A percentile compares a stretch with the other conserved stretches of the same genome.
Evolutionary conservation across 35 echinoderm and acorn worm genomes (phyloP).

Genomic region (Apostichopus parvimensis): DNA sequence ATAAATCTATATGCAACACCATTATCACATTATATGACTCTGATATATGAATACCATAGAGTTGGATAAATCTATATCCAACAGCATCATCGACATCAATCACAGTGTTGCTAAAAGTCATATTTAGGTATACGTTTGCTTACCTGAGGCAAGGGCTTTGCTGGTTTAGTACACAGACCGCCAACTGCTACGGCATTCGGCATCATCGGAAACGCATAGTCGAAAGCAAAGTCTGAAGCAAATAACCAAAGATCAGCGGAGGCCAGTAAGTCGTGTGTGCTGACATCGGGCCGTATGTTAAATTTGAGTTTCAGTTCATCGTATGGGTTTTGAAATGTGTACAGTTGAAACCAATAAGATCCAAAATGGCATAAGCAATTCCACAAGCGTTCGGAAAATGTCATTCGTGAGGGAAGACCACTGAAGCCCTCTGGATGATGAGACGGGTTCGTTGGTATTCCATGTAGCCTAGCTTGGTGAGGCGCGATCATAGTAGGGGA

Average conservation of each 20-base stretch:
- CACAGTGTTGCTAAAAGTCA: too few species aligned
- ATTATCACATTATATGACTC: too few species aligned
- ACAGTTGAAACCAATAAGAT: constrained; percentile 6
- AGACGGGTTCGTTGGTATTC: neutral
- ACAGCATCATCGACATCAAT: too few species aligned
- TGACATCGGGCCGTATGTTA: neutral
- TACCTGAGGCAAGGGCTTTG: constrained; percentile 37
- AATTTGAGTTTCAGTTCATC: neutral
- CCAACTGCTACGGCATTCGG: constrained; percentile 69
- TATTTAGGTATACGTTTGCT: neutral
- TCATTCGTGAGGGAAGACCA: neutral
- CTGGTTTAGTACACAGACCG: constrained; percentile 60
- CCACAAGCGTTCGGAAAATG: neutral
- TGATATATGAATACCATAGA: too few species aligned
- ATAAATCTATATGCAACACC: too few species aligned
- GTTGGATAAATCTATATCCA: too few species aligned
- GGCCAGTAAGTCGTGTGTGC: neutral
- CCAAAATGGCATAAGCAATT: neutral
- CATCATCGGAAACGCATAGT: constrained; percentile 60
- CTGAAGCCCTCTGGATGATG: neutral
- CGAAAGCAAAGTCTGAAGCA: constrained; percentile 48
- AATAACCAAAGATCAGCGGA: neutral
- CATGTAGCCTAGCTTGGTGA: neutral
- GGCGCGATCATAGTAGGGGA: neutral
- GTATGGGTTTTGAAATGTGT: neutral